These are phyloP conservation scores for Pseudonaja textilis DNA, from an alignment of 2,113 vertebrate genomes.

Conservation along the genomic window DNA sequence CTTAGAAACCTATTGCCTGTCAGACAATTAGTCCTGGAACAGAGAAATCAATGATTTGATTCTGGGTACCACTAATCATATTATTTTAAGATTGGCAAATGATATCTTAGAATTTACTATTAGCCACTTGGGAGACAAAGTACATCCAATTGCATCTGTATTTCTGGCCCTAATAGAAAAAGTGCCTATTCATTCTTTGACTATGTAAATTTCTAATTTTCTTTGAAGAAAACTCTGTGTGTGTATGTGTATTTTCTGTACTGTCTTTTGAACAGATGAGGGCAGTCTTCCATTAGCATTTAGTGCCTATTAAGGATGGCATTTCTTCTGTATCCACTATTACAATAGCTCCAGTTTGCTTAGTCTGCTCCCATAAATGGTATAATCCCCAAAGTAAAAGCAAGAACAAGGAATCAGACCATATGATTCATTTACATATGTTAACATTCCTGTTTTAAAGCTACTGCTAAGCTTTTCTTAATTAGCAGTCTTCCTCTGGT, in stretches of 20 bases:
- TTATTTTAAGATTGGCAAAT: background rate
- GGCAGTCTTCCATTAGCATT: conserved; percentile 54
- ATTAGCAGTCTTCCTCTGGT: conserved; percentile 67
- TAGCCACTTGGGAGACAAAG: background rate
- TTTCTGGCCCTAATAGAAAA: background rate
- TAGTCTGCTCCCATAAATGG: conserved; percentile 64
- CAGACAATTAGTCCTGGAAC: background rate
- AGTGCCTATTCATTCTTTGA: background rate
- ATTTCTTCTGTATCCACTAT: background rate
- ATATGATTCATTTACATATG: conserved; percentile 61
- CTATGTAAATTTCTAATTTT: background rate
- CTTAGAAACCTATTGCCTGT: background rate
- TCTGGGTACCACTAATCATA: background rate
- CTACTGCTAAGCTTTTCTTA: conserved; percentile 69
- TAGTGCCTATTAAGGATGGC: background rate
- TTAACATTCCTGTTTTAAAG: conserved; percentile 69
- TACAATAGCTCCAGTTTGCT: conserved; percentile 52
- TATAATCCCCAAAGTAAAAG: conserved; percentile 66
- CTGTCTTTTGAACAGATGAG: conserved; percentile 48
- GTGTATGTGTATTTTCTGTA: background rate
- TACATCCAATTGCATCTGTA: background rate
- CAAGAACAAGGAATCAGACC: conserved; percentile 56
- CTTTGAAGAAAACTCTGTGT: background rate
- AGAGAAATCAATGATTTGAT: background rate
- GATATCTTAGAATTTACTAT: background rate